Base-by-base conservation (phyloP, 2,113 vertebrate genomes). In the Rhagologus leucostigma region DNA sequence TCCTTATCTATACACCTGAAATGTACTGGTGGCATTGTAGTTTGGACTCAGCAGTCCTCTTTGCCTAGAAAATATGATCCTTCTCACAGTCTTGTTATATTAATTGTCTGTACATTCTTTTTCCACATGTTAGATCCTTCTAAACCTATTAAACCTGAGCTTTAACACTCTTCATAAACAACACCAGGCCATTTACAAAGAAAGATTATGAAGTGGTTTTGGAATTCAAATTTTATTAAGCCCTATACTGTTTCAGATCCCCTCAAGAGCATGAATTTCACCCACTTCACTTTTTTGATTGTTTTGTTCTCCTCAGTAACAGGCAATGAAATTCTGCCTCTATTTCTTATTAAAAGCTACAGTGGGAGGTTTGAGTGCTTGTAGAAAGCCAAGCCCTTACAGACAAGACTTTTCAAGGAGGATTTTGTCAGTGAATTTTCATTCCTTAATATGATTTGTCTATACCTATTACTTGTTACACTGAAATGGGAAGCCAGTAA, bases 11-110 rank as follows among this genome's bases (percentile, higher is more conserved):
- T 7, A 21, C 11, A 78, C 42, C 32, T 26, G 29, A 62, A 69
- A 88, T 14, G 32, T 27, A 69, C 1, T 59, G 39, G 33, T 37
- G 8, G 15, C 52, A 57, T 39, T 0, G 0, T 2, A 86, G 15
- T 49, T 82, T 71, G 60, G 15, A 56, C 39, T 80, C 35, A 68
- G 37, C 15, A n/a, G 52, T 7, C 29, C 16, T 46, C 41, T 65
- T 65, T 39, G 18, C 42, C 30, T 32, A 63, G 12, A 59, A 78
- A 85, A 83, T 26, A 30, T 1, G 7, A 82, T 27, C 19, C 55
- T 70, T 65, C 9, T 49, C 11, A 12, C 52, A 65, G 22, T 57
- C 29, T 8, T 20, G 33, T 37, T 42, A 74, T 2, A 60, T 62
- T 59, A 55, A 57, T 15, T 7, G 2, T 17, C 39, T 62, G 13